phyloP scores from a whole-genome alignment of 2,113 vertebrate species.

The Raphicerus campestris region DNA sequence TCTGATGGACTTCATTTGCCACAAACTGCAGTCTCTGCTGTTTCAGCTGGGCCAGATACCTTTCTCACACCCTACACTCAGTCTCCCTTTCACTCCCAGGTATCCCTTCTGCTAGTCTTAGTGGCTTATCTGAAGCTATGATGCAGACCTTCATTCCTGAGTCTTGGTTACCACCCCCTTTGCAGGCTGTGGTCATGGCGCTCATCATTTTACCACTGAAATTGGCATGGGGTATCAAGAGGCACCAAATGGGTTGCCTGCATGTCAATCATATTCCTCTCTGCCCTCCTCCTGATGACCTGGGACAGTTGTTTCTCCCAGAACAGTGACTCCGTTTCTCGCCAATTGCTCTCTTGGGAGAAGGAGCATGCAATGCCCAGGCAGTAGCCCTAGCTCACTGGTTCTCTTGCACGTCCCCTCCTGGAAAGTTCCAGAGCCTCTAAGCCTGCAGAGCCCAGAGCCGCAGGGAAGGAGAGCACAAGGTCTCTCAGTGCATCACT shows the following conservation, averaged over 20 bases:
- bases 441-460: neutral
- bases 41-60: neutral
- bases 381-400: neutral
- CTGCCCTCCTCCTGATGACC: neutral
- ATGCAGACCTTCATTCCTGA: neutral
- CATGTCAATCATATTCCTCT: neutral
- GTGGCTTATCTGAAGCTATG: neutral
- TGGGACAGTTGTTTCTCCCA: neutral
- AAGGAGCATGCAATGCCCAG: neutral
- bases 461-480: neutral
- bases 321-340: neutral
- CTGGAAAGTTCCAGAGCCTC: neutral
- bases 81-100: neutral
- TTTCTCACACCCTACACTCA: neutral
- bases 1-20: neutral
- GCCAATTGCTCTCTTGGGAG: neutral
- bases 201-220: neutral
- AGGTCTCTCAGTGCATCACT: neutral
- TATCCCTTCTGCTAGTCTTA: neutral
- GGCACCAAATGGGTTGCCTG: neutral
- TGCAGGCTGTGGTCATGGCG: neutral
- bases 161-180: neutral
- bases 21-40: neutral
- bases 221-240: neutral
- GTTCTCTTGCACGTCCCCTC: neutral